A percentile compares a stretch with the other conserved stretches of the same genome.
These are phyloP conservation scores for Lindbergichthys nudifrons DNA, from an alignment of 2,797 vertebrate species.

Conservation along the genomic window DNA sequence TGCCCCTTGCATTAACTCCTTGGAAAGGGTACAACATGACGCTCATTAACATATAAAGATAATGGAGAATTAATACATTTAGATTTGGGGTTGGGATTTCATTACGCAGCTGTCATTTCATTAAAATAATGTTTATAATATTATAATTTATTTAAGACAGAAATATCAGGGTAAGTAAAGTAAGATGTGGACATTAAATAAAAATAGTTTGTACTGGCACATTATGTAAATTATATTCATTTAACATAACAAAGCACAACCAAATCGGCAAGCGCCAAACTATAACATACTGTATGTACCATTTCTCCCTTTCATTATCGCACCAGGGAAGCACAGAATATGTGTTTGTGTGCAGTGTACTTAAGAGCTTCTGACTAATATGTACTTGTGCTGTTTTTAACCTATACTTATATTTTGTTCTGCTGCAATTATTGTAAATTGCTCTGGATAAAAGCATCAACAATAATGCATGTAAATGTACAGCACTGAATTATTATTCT, in stretches of 20 bases:
- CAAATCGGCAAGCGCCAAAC: too few species aligned
- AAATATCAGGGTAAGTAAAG: background rate
- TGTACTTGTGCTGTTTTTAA: background rate
- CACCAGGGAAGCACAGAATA: background rate
- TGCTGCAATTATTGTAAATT: background rate
- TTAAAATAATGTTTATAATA: background rate
- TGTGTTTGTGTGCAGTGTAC: background rate
- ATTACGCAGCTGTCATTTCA: background rate
- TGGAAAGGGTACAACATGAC: slow-evolving; percentile 2
- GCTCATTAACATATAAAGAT: slow-evolving; percentile 4
- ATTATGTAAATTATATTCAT: background rate
- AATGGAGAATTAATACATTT: background rate
- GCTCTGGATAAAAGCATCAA: background rate
- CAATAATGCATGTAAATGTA: background rate
- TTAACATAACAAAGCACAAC: background rate
- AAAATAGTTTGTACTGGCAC: background rate
- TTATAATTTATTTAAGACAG: background rate
- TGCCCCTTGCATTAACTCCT: slow-evolving; percentile 12
- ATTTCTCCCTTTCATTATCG: background rate
- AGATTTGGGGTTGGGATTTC: slow-evolving; percentile 9
- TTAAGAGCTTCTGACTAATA: background rate
- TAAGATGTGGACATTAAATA: background rate
- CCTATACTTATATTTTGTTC: background rate
- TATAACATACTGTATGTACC: background rate
- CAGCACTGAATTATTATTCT: slow-evolving; percentile 25